phyloP scores from a whole-genome alignment of 2,888 invertebrate genomes.

The Cistogaster globosa region DNA sequence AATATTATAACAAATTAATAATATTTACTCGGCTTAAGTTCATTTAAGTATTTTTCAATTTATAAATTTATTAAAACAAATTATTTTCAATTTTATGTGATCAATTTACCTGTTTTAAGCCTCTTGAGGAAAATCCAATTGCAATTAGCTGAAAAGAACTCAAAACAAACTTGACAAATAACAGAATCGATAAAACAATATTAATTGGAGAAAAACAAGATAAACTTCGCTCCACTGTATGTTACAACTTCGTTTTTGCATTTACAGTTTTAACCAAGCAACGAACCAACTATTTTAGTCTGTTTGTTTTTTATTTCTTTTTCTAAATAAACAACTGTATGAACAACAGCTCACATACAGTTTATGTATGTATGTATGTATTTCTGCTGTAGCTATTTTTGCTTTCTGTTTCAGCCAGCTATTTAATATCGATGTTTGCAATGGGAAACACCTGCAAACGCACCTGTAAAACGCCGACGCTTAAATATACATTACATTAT shows the following conservation, averaged over 20 bases:
- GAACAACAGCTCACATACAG: conserved; percentile 18
- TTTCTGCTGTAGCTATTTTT: conserved; percentile 18
- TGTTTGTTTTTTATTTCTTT: conserved; percentile 42
- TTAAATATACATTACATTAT: conserved; percentile 59
- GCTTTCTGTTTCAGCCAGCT: conserved; percentile 24
- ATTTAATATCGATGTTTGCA: conserved; percentile 60
- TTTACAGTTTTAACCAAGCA: conserved; percentile 34
- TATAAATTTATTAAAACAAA: too few relatives aligned
- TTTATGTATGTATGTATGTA: neutral
- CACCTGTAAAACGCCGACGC: conserved; percentile 73
- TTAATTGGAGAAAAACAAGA: too few relatives aligned
- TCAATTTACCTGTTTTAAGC: too few relatives aligned
- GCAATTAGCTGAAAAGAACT: too few relatives aligned
- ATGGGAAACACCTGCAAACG: conserved; percentile 73
- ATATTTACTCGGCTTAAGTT: too few relatives aligned
- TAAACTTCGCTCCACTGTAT: neutral
- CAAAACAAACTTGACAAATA: too few relatives aligned
- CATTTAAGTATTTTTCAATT: too few relatives aligned
- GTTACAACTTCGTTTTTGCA: conserved; percentile 20
- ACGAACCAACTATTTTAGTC: conserved; percentile 40
- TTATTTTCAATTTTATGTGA: too few relatives aligned
- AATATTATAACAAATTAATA: too few relatives aligned
- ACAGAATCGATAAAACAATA: too few relatives aligned
- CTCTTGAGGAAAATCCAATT: too few relatives aligned
- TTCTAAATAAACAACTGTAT: conserved; percentile 49